A percentile compares a stretch with the other conserved stretches of the same genome.
These are phyloP conservation scores for Philonicus albiceps DNA, from an alignment of 2,888 invertebrate species.

Conservation along the genomic window DNA sequence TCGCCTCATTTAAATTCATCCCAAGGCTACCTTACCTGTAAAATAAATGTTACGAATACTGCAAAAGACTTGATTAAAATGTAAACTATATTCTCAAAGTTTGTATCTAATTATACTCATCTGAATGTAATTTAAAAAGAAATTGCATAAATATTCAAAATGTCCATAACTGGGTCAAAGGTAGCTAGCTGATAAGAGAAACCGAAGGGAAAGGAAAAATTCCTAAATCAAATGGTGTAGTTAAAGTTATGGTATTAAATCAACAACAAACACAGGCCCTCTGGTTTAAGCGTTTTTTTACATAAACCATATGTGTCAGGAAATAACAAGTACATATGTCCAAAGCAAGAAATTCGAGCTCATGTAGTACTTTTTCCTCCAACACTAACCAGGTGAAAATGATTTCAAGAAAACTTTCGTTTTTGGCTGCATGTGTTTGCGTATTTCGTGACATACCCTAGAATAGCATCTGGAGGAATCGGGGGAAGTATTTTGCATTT, in stretches of 20 bases:
- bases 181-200: neutral
- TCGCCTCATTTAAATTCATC: neutral
- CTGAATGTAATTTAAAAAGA: neutral
- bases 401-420: neutral
- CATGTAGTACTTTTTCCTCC: neutral
- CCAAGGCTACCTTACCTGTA: neutral
- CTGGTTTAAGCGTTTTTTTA: neutral
- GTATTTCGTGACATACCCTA: neutral
- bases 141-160: neutral
- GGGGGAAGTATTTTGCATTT: neutral
- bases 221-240: neutral
- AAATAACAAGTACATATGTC: neutral
- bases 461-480: neutral
- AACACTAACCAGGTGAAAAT: neutral
- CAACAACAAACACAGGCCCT: neutral
- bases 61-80: neutral
- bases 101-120: neutral
- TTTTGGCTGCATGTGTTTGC: neutral
- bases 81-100: neutral
- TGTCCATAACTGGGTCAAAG: neutral
- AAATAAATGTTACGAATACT: neutral
- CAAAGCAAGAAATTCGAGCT: neutral
- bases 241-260: neutral
- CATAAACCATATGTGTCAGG: neutral
- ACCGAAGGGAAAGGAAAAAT: neutral